Evolutionary conservation across 2,888 invertebrate genomes (phyloP).

Genomic region (Apodemia duryi): DNA sequence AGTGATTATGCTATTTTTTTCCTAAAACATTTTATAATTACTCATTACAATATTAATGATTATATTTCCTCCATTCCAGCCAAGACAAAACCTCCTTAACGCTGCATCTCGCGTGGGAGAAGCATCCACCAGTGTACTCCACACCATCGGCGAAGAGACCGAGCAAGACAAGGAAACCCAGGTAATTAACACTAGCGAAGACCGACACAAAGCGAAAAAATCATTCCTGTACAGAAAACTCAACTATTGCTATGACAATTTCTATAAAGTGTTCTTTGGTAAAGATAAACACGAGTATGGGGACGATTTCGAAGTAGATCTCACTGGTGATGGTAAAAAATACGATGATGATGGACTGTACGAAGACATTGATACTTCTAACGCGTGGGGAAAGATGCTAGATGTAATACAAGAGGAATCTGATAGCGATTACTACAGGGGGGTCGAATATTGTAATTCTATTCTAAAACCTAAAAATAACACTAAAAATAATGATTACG

Average conservation of each 20-base stretch:
- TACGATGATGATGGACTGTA: conserved; percentile 60
- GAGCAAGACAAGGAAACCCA: conserved; percentile 89
- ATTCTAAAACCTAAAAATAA: conserved; percentile 35
- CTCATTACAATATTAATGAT: too few relatives aligned
- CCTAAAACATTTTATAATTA: too few relatives aligned
- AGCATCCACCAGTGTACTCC: conserved; percentile 95
- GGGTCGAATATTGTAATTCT: conserved; percentile 63
- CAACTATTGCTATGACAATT: conserved; percentile 72
- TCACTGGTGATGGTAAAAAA: conserved; percentile 32
- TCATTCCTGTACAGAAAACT: conserved; percentile 67
- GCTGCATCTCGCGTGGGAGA: conserved; percentile 98
- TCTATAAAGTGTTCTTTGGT: conserved; percentile 68
- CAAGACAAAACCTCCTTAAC: conserved; percentile 94
- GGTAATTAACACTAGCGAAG: conserved; percentile 49
- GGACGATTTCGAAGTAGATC: conserved; percentile 43
- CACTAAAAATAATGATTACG: conserved; percentile 37
- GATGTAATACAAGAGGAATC: conserved; percentile 72
- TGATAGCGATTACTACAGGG: conserved; percentile 71
- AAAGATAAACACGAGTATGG: conserved; percentile 49
- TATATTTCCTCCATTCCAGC: conserved; percentile 68
- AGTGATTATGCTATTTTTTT: too few relatives aligned
- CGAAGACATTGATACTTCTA: conserved; percentile 57
- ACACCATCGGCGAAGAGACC: conserved; percentile 95
- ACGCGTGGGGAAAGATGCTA: conserved; percentile 48
- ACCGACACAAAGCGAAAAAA: conserved; percentile 43